Base-by-base conservation (phyloP, 1,140 invertebrate genomes). In the Brachionus paranguensis region DNA sequence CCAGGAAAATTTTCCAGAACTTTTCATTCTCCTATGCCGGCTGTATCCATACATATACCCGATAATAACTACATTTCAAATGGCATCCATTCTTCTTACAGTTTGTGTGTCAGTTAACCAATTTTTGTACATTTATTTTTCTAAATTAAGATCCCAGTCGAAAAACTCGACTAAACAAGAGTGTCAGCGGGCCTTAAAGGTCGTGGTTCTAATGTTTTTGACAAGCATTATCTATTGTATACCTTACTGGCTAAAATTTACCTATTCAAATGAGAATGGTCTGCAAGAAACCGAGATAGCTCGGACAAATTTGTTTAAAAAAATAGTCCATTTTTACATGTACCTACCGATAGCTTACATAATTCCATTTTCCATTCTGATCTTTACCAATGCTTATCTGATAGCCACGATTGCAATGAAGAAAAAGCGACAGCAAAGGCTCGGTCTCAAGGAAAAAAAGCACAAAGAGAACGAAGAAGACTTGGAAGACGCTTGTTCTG, bases 31-130 rank as follows among this genome's bases (percentile, higher is more conserved):
- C 12, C 70, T 72, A 1, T 41, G 70, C 24, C 70, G 53, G 27
- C 43, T 78, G 4, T 78, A 78, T 47, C 74, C 74, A n/a, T 78
- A 78, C 43, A 55, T 78, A 27, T 78, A 78, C 47, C 74, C 74
- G 17, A 45, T 78, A 17, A 78, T 55, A 24, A 78, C 29, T 1
- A 78, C 74, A 55, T 78, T 78, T 45, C 74, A 78, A 14, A 78
- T 78, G 74, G 74, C 41, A 29, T 50, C 43, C 41, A 78, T 78
- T 50, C 17, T 78, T 10, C 41, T 78, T 20, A 78, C 74, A 47
- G 74, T 78, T 14, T 78, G 74, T 55, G 74, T 78, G 14, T 78
- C 74, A 50, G 74, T 78, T 1, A 78, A 78, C 37, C 74, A 78
- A 55, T 78, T 78, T 55, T 43, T 78, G 27, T 78, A 29, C 74